A percentile compares a stretch with the other conserved stretches of the same genome.
Conservation (phyloP, 1,140 invertebrate species). For the Lasaia peninsularis region DNA sequence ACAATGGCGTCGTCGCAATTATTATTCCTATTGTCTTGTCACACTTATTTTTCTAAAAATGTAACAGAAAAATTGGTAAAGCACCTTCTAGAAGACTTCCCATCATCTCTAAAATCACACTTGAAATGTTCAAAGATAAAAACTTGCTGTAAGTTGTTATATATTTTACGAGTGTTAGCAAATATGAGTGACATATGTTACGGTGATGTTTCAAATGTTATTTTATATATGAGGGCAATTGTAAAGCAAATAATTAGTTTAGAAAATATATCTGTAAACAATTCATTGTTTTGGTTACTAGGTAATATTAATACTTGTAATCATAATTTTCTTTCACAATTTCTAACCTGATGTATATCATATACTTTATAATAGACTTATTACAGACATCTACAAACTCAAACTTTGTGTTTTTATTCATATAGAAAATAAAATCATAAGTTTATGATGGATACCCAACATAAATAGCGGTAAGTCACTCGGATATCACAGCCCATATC, state of each 20-base stretch:
- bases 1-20: constrained; percentile 31
- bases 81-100: constrained; percentile 32
- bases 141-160: constrained; percentile 31
- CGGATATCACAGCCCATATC: too few species aligned
- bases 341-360: neutral
- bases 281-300: constrained; percentile 55
- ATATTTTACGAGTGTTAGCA: constrained; percentile 44
- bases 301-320: constrained; percentile 53
- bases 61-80: constrained; percentile 32
- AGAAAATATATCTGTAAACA: constrained; percentile 34
- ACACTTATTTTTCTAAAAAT: constrained; percentile 32
- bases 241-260: constrained; percentile 31
- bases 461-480: too few species aligned
- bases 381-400: neutral
- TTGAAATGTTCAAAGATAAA: constrained; percentile 17
- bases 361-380: neutral
- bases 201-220: constrained; percentile 32
- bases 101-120: constrained; percentile 25
- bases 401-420: neutral
- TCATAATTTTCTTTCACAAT: constrained; percentile 7
- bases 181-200: constrained; percentile 34
- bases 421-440: neutral
- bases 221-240: constrained; percentile 27
- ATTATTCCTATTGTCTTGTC: constrained; percentile 50
- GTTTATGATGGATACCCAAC: too few species aligned